Evolutionary conservation across 2,113 vertebrate genomes (phyloP).

Genomic region (Cochlearius cochlearius): DNA sequence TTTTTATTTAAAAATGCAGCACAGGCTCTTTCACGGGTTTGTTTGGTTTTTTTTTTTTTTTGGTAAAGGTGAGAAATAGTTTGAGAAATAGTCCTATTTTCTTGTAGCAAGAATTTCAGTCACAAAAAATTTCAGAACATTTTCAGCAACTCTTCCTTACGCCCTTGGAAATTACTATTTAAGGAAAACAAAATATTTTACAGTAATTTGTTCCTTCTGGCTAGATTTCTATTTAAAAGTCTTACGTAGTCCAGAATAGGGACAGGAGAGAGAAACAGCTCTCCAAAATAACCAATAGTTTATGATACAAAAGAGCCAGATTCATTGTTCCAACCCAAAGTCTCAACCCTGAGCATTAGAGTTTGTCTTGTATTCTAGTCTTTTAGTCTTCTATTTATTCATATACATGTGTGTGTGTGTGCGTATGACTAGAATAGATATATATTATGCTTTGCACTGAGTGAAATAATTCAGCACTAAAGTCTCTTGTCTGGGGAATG

Average conservation of each 20-base stretch:
- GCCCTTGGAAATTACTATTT: not conserved
- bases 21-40: not conserved
- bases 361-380: not conserved
- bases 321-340: not conserved
- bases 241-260: not conserved
- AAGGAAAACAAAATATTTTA: not conserved
- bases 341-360: not conserved
- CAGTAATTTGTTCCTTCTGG: not conserved
- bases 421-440: not conserved
- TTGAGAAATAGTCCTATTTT: not conserved
- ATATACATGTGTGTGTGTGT: accelerated
- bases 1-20: not conserved
- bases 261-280: not conserved
- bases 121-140: not conserved
- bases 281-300: not conserved
- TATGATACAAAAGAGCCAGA: not conserved
- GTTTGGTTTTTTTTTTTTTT: not conserved
- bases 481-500: not conserved
- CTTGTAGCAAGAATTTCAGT: not conserved
- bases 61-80: not conserved
- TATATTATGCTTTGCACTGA: not conserved
- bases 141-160: not conserved
- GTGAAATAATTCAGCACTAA: not conserved
- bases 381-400: not conserved
- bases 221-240: not conserved